A percentile compares a stretch with the other conserved stretches of the same genome.
These are phyloP conservation scores for Erebia epiphron DNA, from an alignment of 2,888 invertebrate genomes.

Conservation along the genomic window DNA sequence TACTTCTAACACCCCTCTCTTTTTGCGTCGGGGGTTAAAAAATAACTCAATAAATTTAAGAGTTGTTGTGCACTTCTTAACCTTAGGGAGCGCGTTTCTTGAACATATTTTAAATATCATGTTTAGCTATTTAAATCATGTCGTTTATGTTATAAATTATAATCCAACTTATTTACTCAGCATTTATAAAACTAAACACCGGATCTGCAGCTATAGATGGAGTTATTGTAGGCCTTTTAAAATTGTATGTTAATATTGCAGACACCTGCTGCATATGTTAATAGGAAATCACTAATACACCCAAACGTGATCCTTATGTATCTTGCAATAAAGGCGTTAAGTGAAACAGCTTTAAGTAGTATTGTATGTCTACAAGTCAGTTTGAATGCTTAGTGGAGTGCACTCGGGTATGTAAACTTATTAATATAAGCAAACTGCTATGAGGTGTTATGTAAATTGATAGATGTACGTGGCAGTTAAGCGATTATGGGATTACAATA, in stretches of 20 bases:
- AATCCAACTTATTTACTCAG: constrained; percentile 36
- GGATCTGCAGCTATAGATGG: constrained; percentile 62
- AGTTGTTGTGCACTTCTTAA: no score
- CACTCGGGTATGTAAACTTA: constrained; percentile 76
- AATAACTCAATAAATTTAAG: no score
- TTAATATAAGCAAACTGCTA: constrained; percentile 50
- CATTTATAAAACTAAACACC: constrained; percentile 60
- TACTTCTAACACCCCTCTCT: no score
- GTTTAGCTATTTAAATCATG: constrained; percentile 39
- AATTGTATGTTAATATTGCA: constrained; percentile 80
- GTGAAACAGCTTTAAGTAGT: constrained; percentile 22
- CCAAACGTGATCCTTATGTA: constrained; percentile 6
- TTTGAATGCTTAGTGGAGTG: constrained; percentile 71
- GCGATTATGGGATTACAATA: constrained; percentile 35
- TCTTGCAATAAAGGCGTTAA: constrained; percentile 15
- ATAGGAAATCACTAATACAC: constrained; percentile 29
- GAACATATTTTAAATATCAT: constrained; percentile 39
- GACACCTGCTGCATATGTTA: constrained; percentile 82
- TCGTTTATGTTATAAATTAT: constrained; percentile 35
- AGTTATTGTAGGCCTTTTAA: constrained; percentile 69
- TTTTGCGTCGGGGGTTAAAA: no score
- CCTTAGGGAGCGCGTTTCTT: background rate
- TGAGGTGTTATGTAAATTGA: constrained; percentile 66
- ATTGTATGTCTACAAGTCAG: constrained; percentile 49
- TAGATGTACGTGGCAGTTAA: constrained; percentile 49